phyloP scores from a whole-genome alignment of 2,113 vertebrate genomes.

The Aramus guarauna region DNA sequence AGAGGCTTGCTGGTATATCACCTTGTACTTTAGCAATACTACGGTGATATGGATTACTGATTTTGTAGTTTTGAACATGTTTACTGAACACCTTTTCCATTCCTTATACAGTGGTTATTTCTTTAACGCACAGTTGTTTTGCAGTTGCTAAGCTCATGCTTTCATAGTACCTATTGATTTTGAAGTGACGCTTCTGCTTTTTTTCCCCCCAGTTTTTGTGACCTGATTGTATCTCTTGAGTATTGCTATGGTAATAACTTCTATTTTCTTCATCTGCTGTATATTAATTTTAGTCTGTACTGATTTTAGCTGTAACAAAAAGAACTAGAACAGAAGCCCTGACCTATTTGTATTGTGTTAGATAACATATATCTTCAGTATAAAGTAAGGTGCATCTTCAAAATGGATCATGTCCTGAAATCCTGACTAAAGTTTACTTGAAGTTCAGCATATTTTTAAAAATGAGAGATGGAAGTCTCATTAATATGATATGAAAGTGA shows the following conservation, averaged over 20 bases:
- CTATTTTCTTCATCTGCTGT: slow-evolving; percentile 40
- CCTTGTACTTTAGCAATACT: not conserved
- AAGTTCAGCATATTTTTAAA: slow-evolving; percentile 39
- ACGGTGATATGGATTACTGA: not conserved
- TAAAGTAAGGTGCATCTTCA: not conserved
- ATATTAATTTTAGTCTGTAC: slow-evolving; percentile 60
- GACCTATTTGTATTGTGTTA: slow-evolving; percentile 54
- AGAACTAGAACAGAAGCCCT: slow-evolving; percentile 45
- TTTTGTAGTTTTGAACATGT: not conserved
- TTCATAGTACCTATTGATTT: not conserved
- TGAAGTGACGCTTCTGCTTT: not conserved
- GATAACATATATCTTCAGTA: not conserved
- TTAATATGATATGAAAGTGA: not conserved
- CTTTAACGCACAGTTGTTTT: not conserved
- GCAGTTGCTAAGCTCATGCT: not conserved
- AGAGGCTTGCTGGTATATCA: not conserved
- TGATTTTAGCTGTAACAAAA: slow-evolving; percentile 38
- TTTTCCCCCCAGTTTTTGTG: not conserved
- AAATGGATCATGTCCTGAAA: slow-evolving; percentile 44
- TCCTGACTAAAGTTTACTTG: slow-evolving; percentile 9
- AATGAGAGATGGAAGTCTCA: not conserved
- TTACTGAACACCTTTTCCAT: not conserved
- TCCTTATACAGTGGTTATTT: not conserved
- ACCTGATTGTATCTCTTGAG: slow-evolving; percentile 31
- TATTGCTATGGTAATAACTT: slow-evolving; percentile 47